These are phyloP conservation scores for Strigamia transsilvanica DNA, from an alignment of 2,888 invertebrate species.

Conservation along the genomic window DNA sequence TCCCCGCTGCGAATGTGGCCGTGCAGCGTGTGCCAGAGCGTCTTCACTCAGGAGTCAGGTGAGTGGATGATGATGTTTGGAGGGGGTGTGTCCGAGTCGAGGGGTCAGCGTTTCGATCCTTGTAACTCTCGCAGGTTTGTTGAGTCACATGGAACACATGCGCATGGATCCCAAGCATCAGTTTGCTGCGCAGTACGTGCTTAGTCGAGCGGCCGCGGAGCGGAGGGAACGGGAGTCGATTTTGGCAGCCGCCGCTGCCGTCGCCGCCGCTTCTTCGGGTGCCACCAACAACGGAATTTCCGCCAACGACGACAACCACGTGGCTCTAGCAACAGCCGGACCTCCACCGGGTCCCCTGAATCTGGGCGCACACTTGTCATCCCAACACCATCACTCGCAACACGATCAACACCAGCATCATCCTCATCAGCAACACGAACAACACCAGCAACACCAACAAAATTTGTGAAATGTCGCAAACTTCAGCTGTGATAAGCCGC, in stretches of 20 bases:
- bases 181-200: constrained; percentile 92
- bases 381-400: constrained; percentile 30
- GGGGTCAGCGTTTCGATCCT: constrained; percentile 34
- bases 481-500: constrained; percentile 49
- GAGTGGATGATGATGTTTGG: constrained; percentile 58
- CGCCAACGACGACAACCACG: constrained; percentile 48
- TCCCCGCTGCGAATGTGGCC: constrained; percentile 91
- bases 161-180: constrained; percentile 96
- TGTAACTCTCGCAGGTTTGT: constrained; percentile 71
- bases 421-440: constrained; percentile 50
- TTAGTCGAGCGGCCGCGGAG: constrained; percentile 89
- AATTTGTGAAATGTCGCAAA: constrained; percentile 50
- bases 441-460: constrained; percentile 51
- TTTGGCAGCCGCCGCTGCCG: constrained; percentile 67
- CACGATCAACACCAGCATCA: constrained; percentile 48
- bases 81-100: constrained; percentile 35
- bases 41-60: constrained; percentile 95
- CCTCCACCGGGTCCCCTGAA: neutral
- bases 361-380: constrained; percentile 16
- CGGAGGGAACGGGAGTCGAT: constrained; percentile 82
- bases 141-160: constrained; percentile 96
- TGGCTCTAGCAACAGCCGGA: constrained; percentile 12
- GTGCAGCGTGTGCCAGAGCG: constrained; percentile 93
- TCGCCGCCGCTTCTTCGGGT: constrained; percentile 59
- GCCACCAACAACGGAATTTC: constrained; percentile 49